Percentiles rank a stretch among this genome's conserved stretches.
Evolutionary conservation across 1,140 invertebrate genomes (phyloP).

Genomic region (Drosophila ohnishii): DNA sequence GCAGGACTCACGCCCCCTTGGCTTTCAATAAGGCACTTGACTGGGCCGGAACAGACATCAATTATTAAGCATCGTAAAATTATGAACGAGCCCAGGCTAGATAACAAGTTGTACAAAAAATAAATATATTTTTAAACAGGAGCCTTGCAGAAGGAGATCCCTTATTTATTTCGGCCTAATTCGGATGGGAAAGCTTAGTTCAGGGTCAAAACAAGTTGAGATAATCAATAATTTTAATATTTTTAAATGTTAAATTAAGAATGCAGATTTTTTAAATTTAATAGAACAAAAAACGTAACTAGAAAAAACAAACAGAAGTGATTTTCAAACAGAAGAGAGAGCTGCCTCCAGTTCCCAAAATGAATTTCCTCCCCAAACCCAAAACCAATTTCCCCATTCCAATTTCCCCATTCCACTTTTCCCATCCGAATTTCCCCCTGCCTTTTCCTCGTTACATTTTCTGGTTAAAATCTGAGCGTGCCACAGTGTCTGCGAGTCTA

Average conservation of each 20-base stretch:
- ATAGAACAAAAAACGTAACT: too few relatives aligned
- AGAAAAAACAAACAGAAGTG: too few relatives aligned
- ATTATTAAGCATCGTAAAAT: conserved; percentile 74
- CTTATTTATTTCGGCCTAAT: neutral
- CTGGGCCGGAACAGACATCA: conserved; percentile 55
- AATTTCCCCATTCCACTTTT: neutral
- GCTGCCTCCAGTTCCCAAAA: neutral
- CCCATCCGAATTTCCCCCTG: too few relatives aligned
- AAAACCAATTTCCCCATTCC: neutral
- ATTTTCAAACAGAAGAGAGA: too few relatives aligned
- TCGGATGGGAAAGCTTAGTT: neutral
- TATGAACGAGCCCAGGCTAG: conserved; percentile 44
- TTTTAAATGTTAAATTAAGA: too few relatives aligned
- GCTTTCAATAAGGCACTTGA: conserved; percentile 69
- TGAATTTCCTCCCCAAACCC: neutral
- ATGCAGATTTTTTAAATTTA: too few relatives aligned
- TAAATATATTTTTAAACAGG: neutral
- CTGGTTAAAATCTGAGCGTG: conserved; percentile 31
- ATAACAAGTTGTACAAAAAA: conserved; percentile 22
- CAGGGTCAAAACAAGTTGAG: neutral
- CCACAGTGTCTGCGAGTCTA: conserved; percentile 24
- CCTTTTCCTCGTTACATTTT: conserved; percentile 2
- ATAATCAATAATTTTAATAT: too few relatives aligned
- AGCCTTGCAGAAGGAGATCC: neutral
- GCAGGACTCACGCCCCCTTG: neutral